Conservation (phyloP, 2,888 invertebrate genomes). For the Phortica okadai region DNA sequence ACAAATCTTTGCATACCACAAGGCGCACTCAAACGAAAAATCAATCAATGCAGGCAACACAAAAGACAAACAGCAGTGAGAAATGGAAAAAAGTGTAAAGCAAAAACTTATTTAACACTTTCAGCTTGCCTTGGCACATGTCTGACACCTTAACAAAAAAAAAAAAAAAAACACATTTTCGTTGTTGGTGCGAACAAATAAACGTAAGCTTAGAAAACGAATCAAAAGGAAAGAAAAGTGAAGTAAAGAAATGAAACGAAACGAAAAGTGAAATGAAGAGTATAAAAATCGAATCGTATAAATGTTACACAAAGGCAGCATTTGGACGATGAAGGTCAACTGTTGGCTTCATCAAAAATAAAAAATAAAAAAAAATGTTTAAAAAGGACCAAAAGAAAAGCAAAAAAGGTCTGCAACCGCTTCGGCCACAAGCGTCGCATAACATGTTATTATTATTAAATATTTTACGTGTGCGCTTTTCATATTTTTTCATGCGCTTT, state of each 20-base stretch:
- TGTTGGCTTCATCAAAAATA: neutral
- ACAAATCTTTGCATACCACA: constrained; percentile 17
- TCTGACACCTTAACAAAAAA: neutral
- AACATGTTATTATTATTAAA: constrained; percentile 29
- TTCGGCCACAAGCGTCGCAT: neutral
- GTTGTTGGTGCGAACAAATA: neutral
- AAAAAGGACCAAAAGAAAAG: neutral
- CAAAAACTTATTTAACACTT: constrained; percentile 21
- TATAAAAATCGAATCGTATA: neutral
- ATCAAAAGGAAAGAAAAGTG: neutral
- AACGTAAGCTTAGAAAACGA: neutral
- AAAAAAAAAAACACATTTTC: neutral
- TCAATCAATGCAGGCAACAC: constrained; percentile 18
- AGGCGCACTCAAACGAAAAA: constrained; percentile 19
- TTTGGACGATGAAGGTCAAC: neutral
- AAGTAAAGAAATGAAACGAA: constrained; percentile 18
- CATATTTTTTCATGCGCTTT: constrained; percentile 2
- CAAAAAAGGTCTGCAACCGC: neutral
- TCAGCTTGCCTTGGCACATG: constrained; percentile 33
- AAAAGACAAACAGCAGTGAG: neutral
- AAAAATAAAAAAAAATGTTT: neutral
- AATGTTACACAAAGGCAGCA: constrained; percentile 8
- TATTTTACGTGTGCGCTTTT: constrained; percentile 7
- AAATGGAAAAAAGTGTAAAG: constrained; percentile 7
- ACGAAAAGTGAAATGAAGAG: neutral